These are phyloP conservation scores for Sebastes alutus DNA, from an alignment of 2,797 vertebrate genomes.

Conservation along the genomic window DNA sequence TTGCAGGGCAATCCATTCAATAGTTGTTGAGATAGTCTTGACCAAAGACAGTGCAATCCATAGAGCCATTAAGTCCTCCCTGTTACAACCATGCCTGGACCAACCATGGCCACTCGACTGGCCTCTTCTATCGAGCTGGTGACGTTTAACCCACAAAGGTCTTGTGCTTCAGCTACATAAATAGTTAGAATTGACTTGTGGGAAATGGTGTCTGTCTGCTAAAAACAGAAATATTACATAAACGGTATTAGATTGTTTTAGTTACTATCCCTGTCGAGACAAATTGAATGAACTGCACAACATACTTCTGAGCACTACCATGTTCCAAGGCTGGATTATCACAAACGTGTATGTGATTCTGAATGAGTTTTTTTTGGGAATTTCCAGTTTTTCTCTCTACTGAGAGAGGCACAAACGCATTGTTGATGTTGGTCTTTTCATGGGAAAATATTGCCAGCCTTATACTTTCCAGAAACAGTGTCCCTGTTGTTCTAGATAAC, in stretches of 20 bases:
- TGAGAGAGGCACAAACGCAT: neutral
- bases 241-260: neutral
- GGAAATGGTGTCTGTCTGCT: neutral
- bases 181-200: neutral
- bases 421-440: neutral
- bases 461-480: neutral
- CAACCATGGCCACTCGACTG: neutral
- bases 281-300: neutral
- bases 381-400: neutral
- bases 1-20: neutral
- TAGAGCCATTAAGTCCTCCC: neutral
- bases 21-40: neutral
- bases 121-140: neutral
- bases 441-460: neutral
- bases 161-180: neutral
- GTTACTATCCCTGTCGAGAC: neutral
- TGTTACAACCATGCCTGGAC: neutral
- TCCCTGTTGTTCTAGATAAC: neutral
- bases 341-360: neutral
- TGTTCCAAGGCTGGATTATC: neutral
- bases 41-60: neutral
- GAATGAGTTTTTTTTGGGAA: neutral
- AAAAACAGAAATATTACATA: neutral
- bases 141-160: neutral
- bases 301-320: neutral